Conservation (phyloP, 2,888 invertebrate genomes). For the Cheilosia scutellata region DNA sequence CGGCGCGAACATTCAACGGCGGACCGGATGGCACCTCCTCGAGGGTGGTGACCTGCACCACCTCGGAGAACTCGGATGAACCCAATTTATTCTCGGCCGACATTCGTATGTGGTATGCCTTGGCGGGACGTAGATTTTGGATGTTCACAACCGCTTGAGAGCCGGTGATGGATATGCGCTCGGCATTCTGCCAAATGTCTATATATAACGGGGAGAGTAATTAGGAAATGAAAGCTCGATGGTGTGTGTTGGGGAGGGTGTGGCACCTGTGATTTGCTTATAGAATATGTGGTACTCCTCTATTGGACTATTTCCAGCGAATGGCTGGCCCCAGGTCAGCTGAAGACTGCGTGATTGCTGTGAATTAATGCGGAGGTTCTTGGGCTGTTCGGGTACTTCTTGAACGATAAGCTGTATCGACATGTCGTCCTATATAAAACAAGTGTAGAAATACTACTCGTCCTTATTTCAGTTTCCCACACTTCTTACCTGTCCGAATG, state of each 20-base stretch:
- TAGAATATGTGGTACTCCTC: slow-evolving; percentile 95
- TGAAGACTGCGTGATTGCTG: slow-evolving; percentile 93
- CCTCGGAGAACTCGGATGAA: slow-evolving; percentile 93
- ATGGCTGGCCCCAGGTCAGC: slow-evolving; percentile 95
- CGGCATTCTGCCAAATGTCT: slow-evolving; percentile 93
- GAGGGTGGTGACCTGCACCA: slow-evolving; percentile 93
- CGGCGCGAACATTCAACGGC: slow-evolving; percentile 91
- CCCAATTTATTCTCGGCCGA: slow-evolving; percentile 96
- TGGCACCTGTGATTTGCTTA: slow-evolving; percentile 89
- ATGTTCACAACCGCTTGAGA: slow-evolving; percentile 92
- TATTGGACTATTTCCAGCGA: slow-evolving; percentile 94
- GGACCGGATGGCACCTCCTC: slow-evolving; percentile 94
- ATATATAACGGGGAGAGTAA: slow-evolving; percentile 41
- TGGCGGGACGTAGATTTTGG: slow-evolving; percentile 92
- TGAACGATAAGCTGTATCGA: slow-evolving; percentile 95
- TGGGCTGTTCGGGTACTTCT: slow-evolving; percentile 95
- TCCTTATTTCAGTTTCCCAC: slow-evolving; percentile 1
- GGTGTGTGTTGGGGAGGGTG: neutral
- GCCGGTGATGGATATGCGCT: slow-evolving; percentile 92
- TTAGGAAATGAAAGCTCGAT: slow-evolving; percentile 59
- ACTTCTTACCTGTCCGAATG: slow-evolving; percentile 92
- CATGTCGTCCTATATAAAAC: slow-evolving; percentile 88
- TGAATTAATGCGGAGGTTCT: slow-evolving; percentile 93
- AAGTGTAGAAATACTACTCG: neutral
- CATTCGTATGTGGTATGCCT: slow-evolving; percentile 94